phyloP scores from a whole-genome alignment of 2,797 vertebrate genomes.

The Centroberyx gerrardi region DNA sequence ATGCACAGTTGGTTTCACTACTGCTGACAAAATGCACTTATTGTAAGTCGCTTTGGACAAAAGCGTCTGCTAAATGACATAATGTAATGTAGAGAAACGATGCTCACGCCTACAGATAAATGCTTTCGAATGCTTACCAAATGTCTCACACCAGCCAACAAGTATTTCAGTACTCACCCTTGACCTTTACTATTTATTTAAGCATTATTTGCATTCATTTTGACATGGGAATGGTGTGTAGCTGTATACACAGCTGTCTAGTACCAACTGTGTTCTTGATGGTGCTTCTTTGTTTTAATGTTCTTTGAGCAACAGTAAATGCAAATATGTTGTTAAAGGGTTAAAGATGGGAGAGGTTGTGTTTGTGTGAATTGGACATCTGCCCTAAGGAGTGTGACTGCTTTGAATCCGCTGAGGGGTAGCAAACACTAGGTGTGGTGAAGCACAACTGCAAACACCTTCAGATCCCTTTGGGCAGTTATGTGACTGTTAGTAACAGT shows the following conservation, averaged over 20 bases:
- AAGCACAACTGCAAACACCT: conserved; percentile 9
- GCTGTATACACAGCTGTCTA: background rate
- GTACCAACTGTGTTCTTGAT: background rate
- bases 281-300: background rate
- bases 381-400: too few species aligned
- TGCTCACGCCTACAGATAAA: background rate
- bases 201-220: background rate
- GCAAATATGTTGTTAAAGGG: background rate
- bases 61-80: too few species aligned
- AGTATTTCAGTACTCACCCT: accelerated
- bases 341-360: background rate
- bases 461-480: background rate
- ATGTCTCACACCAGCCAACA: background rate
- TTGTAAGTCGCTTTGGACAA: too few species aligned
- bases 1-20: too few species aligned
- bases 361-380: background rate
- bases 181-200: background rate
- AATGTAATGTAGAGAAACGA: background rate
- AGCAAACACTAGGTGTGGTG: conserved; percentile 25
- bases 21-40: too few species aligned
- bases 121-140: background rate
- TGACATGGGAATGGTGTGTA: background rate
- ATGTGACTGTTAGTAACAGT: background rate
- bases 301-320: background rate
- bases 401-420: conserved; percentile 6